phyloP scores from a whole-genome alignment of 2,888 invertebrate genomes.

The Geophilus truncorum region DNA sequence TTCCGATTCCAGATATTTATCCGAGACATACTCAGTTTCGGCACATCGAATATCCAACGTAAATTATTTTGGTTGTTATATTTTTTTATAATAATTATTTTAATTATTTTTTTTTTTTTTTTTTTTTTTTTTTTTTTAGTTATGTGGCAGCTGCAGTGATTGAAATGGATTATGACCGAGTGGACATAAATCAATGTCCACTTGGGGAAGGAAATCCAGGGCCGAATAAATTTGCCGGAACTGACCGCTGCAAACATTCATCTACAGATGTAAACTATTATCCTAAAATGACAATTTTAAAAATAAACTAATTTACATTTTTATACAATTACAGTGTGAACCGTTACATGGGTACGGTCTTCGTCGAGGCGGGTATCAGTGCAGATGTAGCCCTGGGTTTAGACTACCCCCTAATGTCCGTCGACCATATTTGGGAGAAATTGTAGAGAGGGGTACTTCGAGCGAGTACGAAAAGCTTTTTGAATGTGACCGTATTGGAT shows the following conservation, averaged over 20 bases:
- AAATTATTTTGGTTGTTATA: constrained; percentile 50
- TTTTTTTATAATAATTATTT: too few species aligned
- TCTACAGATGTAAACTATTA: constrained; percentile 66
- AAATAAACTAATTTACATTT: not conserved
- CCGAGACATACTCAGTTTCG: constrained; percentile 88
- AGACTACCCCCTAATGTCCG: constrained; percentile 80
- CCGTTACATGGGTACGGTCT: constrained; percentile 95
- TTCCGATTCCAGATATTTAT: constrained; percentile 92
- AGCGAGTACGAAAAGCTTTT: constrained; percentile 84
- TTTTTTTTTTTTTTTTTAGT: constrained; percentile 49
- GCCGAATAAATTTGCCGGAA: constrained; percentile 82
- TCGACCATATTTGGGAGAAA: constrained; percentile 86
- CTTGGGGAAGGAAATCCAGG: constrained; percentile 77
- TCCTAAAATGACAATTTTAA: not conserved
- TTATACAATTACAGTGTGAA: constrained; percentile 67
- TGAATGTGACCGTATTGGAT: constrained; percentile 84
- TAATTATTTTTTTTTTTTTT: not conserved
- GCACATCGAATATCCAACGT: constrained; percentile 90
- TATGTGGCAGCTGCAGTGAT: constrained; percentile 87
- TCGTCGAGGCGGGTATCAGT: constrained; percentile 90
- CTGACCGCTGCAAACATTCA: constrained; percentile 82
- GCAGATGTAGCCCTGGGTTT: constrained; percentile 82
- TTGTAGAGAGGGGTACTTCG: constrained; percentile 84
- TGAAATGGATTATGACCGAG: constrained; percentile 93
- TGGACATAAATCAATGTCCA: constrained; percentile 97